Evolutionary conservation across 2,797 vertebrate species (phyloP).

Genomic region (Oryzias sinensis): DNA sequence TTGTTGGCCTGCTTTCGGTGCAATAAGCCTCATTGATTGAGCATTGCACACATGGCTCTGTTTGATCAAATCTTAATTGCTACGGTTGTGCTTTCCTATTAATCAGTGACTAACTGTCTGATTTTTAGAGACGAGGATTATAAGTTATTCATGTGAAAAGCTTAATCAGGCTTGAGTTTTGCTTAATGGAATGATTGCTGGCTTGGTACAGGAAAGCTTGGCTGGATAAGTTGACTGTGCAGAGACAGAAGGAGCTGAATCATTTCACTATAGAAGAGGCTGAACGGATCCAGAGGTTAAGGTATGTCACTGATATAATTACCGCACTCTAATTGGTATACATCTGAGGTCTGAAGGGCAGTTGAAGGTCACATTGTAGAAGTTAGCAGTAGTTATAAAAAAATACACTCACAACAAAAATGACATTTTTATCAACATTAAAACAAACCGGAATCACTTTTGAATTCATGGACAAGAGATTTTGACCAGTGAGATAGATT

Average conservation of each 20-base stretch:
- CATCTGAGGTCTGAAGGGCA: neutral
- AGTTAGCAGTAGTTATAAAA: too few relatives aligned
- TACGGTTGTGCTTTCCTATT: conserved; percentile 43
- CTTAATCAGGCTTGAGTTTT: conserved; percentile 30
- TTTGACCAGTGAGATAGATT: too few relatives aligned
- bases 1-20: conserved; percentile 47
- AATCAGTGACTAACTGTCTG: conserved; percentile 44
- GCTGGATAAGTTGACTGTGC: conserved; percentile 76
- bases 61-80: conserved; percentile 64
- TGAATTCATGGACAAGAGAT: too few relatives aligned
- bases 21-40: conserved; percentile 51
- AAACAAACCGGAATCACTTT: too few relatives aligned
- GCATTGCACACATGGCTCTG: conserved; percentile 36
- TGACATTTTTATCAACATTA: too few relatives aligned
- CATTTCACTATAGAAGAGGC: conserved; percentile 74
- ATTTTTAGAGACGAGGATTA: conserved; percentile 30
- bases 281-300: conserved; percentile 65
- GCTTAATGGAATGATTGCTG: conserved; percentile 27
- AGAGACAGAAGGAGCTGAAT: conserved; percentile 72
- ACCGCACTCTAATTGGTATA: neutral
- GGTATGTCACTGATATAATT: conserved; percentile 54
- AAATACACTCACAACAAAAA: too few relatives aligned
- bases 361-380: too few relatives aligned
- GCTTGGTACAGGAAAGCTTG: conserved; percentile 74
- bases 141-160: conserved; percentile 40